Conservation (phyloP, 2,888 invertebrate species). For the Phrixothrix hirtus region DNA sequence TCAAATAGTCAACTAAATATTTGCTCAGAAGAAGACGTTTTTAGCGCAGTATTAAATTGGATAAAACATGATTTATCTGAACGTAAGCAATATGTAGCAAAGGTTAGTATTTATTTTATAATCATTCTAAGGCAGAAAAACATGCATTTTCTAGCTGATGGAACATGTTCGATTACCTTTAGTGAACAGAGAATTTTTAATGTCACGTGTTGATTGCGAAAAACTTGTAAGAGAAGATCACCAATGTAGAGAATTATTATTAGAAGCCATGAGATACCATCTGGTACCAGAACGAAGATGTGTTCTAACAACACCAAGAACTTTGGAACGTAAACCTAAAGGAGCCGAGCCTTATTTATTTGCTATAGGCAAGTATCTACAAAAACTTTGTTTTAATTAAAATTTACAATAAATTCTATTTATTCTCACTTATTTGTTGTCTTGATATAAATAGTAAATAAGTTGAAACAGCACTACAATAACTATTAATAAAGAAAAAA, state of each 20-base stretch:
- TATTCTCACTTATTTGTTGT: neutral
- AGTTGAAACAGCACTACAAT: neutral
- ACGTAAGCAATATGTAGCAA: conserved; percentile 62
- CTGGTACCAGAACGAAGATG: conserved; percentile 69
- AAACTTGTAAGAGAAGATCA: conserved; percentile 65
- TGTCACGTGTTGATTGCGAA: conserved; percentile 70
- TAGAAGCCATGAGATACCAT: conserved; percentile 74
- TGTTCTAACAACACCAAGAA: conserved; percentile 64
- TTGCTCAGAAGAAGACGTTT: conserved; percentile 69
- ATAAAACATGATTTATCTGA: conserved; percentile 67
- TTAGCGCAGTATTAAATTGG: conserved; percentile 69
- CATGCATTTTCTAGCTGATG: conserved; percentile 58
- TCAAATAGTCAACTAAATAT: conserved; percentile 70
- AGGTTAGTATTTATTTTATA: conserved; percentile 50
- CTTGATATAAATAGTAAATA: neutral
- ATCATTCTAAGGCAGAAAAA: neutral
- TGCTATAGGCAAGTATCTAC: conserved; percentile 57
- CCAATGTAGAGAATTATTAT: conserved; percentile 66
- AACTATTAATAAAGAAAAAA: neutral
- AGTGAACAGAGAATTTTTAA: conserved; percentile 67
- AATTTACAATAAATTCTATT: neutral
- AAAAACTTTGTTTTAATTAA: neutral
- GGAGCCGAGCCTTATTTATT: conserved; percentile 69
- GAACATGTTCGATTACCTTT: conserved; percentile 67
- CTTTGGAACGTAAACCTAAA: conserved; percentile 67